Base-by-base conservation (phyloP, 2,113 vertebrate genomes). In the Pimephales promelas region DNA sequence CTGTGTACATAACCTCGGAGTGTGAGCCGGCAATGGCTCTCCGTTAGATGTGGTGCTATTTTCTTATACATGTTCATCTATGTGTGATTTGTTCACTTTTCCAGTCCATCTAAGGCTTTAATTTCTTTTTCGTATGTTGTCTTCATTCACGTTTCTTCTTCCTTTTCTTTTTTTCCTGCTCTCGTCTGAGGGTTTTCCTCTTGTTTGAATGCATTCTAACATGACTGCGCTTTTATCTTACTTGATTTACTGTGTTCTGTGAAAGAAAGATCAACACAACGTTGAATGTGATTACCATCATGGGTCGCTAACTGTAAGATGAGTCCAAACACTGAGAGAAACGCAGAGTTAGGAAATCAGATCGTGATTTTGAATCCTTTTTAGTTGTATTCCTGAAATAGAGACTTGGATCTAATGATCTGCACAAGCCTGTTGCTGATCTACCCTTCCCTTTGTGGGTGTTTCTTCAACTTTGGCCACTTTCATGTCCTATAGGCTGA, bases 1-100 rank as follows among this genome's bases (percentile, higher is more conserved):
- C 74, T 88, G 62, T 86, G 75, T 91, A 84, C 88, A 90, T 90
- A 90, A 81, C 85, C 74, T 87, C 57, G 34, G 66, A 11, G 77
- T 87, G 72, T 80, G 34, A 79, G 68, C 79, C 26, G 70, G 45
- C 83, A 81, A 66, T 56, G 26, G 24, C 20, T 83, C 49, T 75
- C 64, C 80, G 7, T 11, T 20, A 84, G 1, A 74, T 49, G 59
- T 87, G 87, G 85, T 64, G 62, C 34, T 45, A 68, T 43, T 71
- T 84, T 54, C 57, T 28, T 0, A 9, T 31, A 52, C 31, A 10
- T 68, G 43, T 49, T 43, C 26, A 1, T 28, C 45, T 47, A n/a
- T 54, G 57, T 54, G 26, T 64, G 72, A 59, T 40, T 75, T 52
- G 22, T 14, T 43, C 9, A 10, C 28, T 78, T 20, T 28, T 22